Conservation (phyloP, 2,888 invertebrate species). For the Drosophila kanekoi region DNA sequence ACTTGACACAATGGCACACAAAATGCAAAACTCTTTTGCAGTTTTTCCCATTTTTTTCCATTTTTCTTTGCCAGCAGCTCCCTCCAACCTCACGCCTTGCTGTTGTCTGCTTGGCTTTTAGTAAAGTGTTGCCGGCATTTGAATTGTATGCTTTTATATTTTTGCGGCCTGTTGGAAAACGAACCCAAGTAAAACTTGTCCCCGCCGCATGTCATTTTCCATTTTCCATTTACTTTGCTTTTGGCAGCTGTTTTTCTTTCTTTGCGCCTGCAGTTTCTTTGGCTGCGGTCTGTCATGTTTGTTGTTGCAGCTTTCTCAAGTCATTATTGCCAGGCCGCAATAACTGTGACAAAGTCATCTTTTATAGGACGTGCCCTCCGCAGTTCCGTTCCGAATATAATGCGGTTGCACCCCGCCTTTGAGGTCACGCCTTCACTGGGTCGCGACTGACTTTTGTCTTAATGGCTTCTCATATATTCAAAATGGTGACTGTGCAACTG, state of each 20-base stretch:
- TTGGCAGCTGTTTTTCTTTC: slow-evolving; percentile 61
- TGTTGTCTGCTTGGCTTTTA: slow-evolving; percentile 41
- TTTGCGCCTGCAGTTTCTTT: slow-evolving; percentile 33
- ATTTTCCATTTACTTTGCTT: slow-evolving; percentile 60
- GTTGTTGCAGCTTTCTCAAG: slow-evolving; percentile 60
- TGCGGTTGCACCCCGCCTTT: slow-evolving; percentile 2
- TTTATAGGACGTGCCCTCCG: slow-evolving; percentile 43
- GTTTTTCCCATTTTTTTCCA: slow-evolving; percentile 22
- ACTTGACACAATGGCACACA: slow-evolving; percentile 84
- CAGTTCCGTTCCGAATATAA: slow-evolving; percentile 35
- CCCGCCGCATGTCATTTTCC: slow-evolving; percentile 64
- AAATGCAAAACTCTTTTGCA: slow-evolving; percentile 75
- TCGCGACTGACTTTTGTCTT: slow-evolving; percentile 64
- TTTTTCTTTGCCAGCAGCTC: slow-evolving; percentile 3
- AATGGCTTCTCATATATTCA: slow-evolving; percentile 62
- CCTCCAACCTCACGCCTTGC: background rate
- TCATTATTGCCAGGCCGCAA: slow-evolving; percentile 72
- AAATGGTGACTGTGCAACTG: slow-evolving; percentile 41
- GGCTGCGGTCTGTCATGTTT: slow-evolving; percentile 29
- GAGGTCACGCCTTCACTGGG: slow-evolving; percentile 37
- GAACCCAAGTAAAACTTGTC: slow-evolving; percentile 44
- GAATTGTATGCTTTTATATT: slow-evolving; percentile 59
- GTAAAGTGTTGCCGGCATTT: slow-evolving; percentile 69
- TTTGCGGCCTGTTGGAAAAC: slow-evolving; percentile 41
- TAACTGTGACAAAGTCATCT: slow-evolving; percentile 74